Percentiles rank a stretch among this genome's conserved stretches.
phyloP scores from a whole-genome alignment of 53 echinoderm and acorn worm genomes.

The Paracentrotus lividus region DNA sequence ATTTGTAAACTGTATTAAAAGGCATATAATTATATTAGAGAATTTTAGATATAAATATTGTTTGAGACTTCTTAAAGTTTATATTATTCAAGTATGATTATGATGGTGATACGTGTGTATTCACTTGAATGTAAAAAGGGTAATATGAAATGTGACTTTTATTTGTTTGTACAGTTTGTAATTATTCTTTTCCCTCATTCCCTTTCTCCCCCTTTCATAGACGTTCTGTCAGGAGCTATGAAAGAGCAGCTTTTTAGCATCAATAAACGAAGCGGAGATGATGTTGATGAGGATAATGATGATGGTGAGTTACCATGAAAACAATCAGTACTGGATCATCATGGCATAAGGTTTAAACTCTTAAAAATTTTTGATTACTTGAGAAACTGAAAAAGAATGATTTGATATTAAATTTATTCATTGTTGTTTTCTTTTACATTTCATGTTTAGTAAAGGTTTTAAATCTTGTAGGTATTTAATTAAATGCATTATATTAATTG shows the following conservation, averaged over 20 bases:
- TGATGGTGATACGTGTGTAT: no score
- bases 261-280: conserved; percentile 42
- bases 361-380: neutral
- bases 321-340: neutral
- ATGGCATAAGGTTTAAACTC: neutral
- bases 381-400: neutral
- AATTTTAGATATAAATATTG: no score
- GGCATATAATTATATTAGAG: no score
- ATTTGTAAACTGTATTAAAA: no score
- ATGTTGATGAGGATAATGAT: neutral
- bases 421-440: neutral
- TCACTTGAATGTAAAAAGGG: no score
- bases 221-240: conserved; percentile 63
- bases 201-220: neutral
- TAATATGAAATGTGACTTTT: no score
- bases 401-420: neutral
- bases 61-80: no score
- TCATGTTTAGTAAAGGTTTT: neutral
- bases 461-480: no score
- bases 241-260: conserved; percentile 57
- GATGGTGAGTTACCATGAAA: conserved; percentile 61
- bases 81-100: no score
- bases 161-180: no score
- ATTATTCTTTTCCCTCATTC: neutral
- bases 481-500: no score